phyloP scores from a whole-genome alignment of 2,888 invertebrate species.

The Lacanobia oleracea region DNA sequence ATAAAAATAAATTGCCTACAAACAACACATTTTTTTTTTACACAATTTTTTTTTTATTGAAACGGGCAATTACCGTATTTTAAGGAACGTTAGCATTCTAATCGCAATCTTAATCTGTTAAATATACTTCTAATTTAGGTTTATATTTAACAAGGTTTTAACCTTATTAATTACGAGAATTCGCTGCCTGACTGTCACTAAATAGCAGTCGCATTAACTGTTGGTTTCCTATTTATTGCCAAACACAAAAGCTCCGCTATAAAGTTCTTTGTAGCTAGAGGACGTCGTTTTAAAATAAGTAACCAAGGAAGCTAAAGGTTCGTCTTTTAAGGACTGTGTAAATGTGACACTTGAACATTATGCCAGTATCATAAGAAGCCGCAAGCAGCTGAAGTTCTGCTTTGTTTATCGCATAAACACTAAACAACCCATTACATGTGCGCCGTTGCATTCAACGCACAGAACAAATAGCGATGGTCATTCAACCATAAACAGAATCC shows the following conservation, averaged over 20 bases:
- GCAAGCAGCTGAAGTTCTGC: slow-evolving; percentile 8
- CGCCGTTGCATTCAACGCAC: slow-evolving; percentile 34
- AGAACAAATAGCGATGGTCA: slow-evolving; percentile 39
- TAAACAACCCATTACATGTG: slow-evolving; percentile 49
- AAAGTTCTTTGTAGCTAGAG: not conserved
- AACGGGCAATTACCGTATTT: too few species aligned
- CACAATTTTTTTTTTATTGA: too few species aligned
- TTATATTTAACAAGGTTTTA: not conserved
- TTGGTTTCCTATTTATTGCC: not conserved
- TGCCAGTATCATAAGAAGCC: slow-evolving; percentile 22
- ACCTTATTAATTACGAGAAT: too few species aligned
- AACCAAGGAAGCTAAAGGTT: not conserved
- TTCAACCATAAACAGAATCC: slow-evolving; percentile 42
- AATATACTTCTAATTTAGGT: too few species aligned
- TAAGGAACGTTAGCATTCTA: too few species aligned
- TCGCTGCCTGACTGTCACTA: not conserved
- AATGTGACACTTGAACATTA: slow-evolving; percentile 32
- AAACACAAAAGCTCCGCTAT: not conserved
- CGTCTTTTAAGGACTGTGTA: slow-evolving; percentile 31
- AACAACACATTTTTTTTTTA: too few species aligned
- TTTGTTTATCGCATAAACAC: slow-evolving; percentile 33
- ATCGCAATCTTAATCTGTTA: too few species aligned
- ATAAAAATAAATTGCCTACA: too few species aligned
- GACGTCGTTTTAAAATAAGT: slow-evolving; percentile 16
- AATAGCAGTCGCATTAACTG: not conserved